Percentiles rank a stretch among this genome's conserved stretches.
Conservation (phyloP, 2,113 vertebrate genomes). For the Azemiops feae region DNA sequence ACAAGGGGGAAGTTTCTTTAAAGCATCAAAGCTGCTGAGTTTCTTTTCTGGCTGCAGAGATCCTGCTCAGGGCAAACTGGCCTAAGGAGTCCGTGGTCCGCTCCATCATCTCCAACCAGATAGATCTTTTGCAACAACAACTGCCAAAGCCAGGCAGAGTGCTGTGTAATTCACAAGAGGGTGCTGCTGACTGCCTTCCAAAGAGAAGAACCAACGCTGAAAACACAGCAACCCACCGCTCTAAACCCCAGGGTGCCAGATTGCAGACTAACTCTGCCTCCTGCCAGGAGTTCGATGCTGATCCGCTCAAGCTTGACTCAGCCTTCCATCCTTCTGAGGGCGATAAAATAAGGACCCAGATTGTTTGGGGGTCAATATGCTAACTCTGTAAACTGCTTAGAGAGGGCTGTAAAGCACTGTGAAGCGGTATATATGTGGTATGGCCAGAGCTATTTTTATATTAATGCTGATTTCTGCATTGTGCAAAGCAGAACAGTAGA, state of each 20-base stretch:
- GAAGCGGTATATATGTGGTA: not conserved
- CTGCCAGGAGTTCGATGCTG: not conserved
- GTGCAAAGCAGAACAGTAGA: not conserved
- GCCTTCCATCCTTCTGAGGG: not conserved
- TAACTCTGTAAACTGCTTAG: not conserved
- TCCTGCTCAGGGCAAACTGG: not conserved
- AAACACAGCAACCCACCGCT: too few relatives aligned
- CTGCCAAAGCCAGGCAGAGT: not conserved
- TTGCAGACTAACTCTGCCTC: not conserved
- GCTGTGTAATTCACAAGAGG: not conserved
- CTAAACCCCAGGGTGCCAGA: too few relatives aligned
- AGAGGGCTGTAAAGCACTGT: not conserved
- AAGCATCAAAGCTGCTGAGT: not conserved
- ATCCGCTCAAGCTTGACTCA: not conserved
- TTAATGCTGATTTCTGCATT: not conserved
- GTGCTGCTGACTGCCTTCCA: not conserved
- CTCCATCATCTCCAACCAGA: not conserved
- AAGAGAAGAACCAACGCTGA: not conserved
- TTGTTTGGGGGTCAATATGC: not conserved
- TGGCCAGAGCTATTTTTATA: not conserved
- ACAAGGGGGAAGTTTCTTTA: accelerated
- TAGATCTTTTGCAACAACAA: not conserved
- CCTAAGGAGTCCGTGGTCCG: not conserved
- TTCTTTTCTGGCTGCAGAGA: accelerated
- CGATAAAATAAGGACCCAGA: not conserved